Percentiles rank a stretch among this genome's conserved stretches.
Conservation (phyloP, 2,113 vertebrate species). For the Megaleporinus macrocephalus region DNA sequence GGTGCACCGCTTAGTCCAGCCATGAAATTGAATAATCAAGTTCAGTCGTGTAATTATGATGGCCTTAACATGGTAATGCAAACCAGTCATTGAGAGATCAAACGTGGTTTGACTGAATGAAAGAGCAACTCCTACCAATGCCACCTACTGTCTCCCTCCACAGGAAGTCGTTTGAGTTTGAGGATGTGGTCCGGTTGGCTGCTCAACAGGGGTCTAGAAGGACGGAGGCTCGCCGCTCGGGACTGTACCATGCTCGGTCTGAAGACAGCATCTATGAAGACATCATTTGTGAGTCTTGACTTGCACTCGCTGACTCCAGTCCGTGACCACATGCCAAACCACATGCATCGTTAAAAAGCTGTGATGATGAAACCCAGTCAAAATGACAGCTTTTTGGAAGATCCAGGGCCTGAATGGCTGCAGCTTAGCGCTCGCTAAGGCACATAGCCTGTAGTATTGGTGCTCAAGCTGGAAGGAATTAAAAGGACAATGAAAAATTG, state of each 20-base stretch:
- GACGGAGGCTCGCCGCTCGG: slow-evolving; percentile 70
- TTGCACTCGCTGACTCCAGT: background rate
- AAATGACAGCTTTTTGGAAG: slow-evolving; percentile 23
- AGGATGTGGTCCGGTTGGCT: slow-evolving; percentile 87
- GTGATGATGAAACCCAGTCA: slow-evolving; percentile 10
- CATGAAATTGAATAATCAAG: too few species aligned
- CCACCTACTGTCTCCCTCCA: slow-evolving; percentile 39
- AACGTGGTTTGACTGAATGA: too few species aligned
- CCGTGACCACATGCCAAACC: slow-evolving; percentile 22
- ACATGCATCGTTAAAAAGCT: slow-evolving; percentile 17
- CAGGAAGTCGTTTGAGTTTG: slow-evolving; percentile 99
- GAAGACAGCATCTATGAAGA: slow-evolving; percentile 98
- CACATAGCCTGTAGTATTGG: background rate
- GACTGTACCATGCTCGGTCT: slow-evolving; percentile 86
- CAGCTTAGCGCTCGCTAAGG: slow-evolving; percentile 24
- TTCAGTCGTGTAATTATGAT: too few species aligned
- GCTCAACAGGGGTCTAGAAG: slow-evolving; percentile 70
- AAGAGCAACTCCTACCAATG: background rate
- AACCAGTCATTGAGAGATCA: too few species aligned
- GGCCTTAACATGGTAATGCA: too few species aligned
- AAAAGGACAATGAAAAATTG: background rate
- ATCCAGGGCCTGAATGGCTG: background rate
- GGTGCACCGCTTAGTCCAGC: too few species aligned
- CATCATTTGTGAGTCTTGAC: slow-evolving; percentile 86
- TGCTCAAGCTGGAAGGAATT: background rate